Base-by-base conservation (phyloP, 2,888 invertebrate genomes). In the Linnaemya tessellans region DNA sequence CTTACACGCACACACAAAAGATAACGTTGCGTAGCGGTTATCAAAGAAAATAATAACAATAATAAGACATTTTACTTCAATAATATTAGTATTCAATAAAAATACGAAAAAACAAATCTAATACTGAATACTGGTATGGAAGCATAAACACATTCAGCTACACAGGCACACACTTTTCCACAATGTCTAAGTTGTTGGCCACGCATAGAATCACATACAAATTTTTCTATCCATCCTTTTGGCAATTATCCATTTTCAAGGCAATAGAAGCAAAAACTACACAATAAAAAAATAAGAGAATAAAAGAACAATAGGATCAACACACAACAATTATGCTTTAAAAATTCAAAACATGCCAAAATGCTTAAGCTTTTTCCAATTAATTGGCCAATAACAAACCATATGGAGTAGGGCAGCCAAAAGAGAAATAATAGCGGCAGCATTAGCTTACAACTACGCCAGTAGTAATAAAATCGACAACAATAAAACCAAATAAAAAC, bases 311-410 rank as follows among this genome's bases (percentile, higher is more conserved):
- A 71, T 15, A 25, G 25, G 30, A 43, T 30, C 51, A 82, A 46
- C 15, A 74, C 49, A 70, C 22, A 84, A 64, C 78, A 84, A 78
- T 87, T 62, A 74, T 70, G 56, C 70, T 84, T 86, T 86, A 83
- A 83, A 86, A 85, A 88, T 87, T 87, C 87, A 87, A 86, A 87
- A 86, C 87, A 88, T 87, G 87, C 84, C 86, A 86, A 87, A 84
- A 79, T 79, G 81, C 87, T 88, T 86, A 86, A 83, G 86, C 81
- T 75, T 77, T 77, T 83, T 80, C 86, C 86, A 86, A 86, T 86
- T 86, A 84, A 84, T 84, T 84, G 80, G 80, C 77, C 80, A 82
- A 87, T 87, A 85, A 86, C 80, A 86, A 84, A 75, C 82, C 77
- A 70, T 78, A 64, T 77, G 58, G 56, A 84, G 80, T n/a, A 54